A percentile compares a stretch with the other conserved stretches of the same genome.
Evolutionary conservation across 2,113 vertebrate genomes (phyloP).

Genomic region (Epinephelus cyanopodus): DNA sequence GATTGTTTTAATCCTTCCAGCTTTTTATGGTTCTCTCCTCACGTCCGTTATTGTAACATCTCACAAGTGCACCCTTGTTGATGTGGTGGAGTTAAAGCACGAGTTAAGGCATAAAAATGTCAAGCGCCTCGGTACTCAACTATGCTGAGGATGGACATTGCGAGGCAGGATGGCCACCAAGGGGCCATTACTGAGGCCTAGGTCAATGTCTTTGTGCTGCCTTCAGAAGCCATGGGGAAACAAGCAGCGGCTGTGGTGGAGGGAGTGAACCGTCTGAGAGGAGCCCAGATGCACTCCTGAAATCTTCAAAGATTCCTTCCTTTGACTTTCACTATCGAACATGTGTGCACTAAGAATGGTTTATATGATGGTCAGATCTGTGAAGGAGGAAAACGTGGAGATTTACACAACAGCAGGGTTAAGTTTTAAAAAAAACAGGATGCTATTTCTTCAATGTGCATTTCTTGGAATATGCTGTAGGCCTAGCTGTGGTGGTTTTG

Average conservation of each 20-base stretch:
- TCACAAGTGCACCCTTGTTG: constrained; percentile 58
- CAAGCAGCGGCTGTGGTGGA: constrained; percentile 35
- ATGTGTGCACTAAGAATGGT: constrained; percentile 53
- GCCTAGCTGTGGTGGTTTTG: constrained; percentile 7
- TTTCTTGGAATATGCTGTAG: constrained; percentile 2
- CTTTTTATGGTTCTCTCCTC: constrained; percentile 63
- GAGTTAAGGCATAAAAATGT: constrained; percentile 74
- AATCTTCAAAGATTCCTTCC: constrained; percentile 58
- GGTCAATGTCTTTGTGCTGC: constrained; percentile 66
- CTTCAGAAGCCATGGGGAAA: constrained; percentile 48
- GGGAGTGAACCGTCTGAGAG: constrained; percentile 24
- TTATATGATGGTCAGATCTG: constrained; percentile 50
- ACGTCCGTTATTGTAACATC: constrained; percentile 67
- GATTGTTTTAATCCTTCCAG: constrained; percentile 42
- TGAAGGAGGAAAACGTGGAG: constrained; percentile 9
- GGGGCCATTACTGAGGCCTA: constrained; percentile 66
- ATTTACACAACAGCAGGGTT: constrained; percentile 29
- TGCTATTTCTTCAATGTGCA: not conserved
- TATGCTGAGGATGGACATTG: constrained; percentile 58
- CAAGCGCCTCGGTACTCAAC: constrained; percentile 56
- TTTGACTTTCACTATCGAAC: constrained; percentile 56
- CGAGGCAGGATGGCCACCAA: constrained; percentile 63
- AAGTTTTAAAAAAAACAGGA: constrained; percentile 23
- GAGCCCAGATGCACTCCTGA: constrained; percentile 55
- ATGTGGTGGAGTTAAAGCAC: constrained; percentile 48